Percentiles rank a stretch among this genome's conserved stretches.
Conservation (phyloP, 2,888 invertebrate genomes). For the Tachina grossa region DNA sequence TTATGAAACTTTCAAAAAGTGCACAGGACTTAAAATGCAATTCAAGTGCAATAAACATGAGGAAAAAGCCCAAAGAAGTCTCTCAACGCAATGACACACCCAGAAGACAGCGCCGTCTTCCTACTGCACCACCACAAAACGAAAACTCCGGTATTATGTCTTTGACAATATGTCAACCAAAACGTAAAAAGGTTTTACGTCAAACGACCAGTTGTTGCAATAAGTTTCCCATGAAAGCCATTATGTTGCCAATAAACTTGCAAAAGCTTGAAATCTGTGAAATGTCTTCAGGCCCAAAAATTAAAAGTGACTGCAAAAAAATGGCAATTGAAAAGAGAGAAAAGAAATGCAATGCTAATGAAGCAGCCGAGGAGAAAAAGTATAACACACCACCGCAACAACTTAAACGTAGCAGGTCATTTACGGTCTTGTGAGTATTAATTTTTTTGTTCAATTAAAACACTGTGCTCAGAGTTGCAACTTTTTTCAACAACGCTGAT, state of each 20-base stretch:
- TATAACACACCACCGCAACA: slow-evolving; percentile 74
- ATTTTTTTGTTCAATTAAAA: slow-evolving; percentile 8
- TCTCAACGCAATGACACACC: slow-evolving; percentile 3
- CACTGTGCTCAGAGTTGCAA: too few species aligned
- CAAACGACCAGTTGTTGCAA: slow-evolving; percentile 57
- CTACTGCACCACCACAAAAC: slow-evolving; percentile 62
- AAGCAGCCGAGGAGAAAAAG: slow-evolving; percentile 70
- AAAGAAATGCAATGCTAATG: slow-evolving; percentile 50
- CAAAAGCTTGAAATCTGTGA: slow-evolving; percentile 71
- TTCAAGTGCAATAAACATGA: background rate
- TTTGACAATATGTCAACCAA: slow-evolving; percentile 72
- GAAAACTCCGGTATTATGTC: slow-evolving; percentile 72
- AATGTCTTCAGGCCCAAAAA: slow-evolving; percentile 46
- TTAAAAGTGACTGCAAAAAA: background rate
- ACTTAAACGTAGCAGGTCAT: slow-evolving; percentile 74
- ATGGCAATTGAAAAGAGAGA: background rate
- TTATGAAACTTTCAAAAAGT: background rate
- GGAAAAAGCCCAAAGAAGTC: background rate
- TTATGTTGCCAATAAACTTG: slow-evolving; percentile 70
- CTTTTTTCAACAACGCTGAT: background rate
- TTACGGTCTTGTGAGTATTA: slow-evolving; percentile 78
- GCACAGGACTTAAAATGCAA: background rate
- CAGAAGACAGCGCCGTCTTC: background rate
- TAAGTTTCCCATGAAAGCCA: slow-evolving; percentile 72
- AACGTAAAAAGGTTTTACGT: slow-evolving; percentile 67